phyloP scores from a whole-genome alignment of 2,797 vertebrate species.

The Neoniphon sammara region DNA sequence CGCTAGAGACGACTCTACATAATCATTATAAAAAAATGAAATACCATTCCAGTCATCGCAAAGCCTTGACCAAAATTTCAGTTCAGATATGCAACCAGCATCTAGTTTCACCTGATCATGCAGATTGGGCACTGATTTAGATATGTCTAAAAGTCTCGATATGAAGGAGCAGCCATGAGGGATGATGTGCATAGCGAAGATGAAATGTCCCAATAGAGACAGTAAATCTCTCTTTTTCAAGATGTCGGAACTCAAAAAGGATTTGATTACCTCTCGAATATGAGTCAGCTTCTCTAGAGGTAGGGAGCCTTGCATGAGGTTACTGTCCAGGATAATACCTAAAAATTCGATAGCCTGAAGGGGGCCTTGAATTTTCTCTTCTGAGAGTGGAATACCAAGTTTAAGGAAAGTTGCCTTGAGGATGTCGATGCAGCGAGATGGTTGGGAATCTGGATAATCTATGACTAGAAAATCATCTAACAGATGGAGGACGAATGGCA shows the following conservation, averaged over 20 bases:
- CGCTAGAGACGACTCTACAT: neutral
- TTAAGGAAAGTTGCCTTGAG: neutral
- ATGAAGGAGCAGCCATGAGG: neutral
- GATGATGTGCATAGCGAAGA: too few species aligned
- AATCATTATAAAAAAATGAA: neutral
- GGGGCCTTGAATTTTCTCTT: neutral
- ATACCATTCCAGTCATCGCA: neutral
- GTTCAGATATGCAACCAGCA: neutral
- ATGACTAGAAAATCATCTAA: slow-evolving; percentile 6
- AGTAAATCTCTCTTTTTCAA: neutral
- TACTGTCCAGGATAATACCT: neutral
- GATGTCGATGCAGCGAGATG: neutral
- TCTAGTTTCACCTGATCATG: neutral
- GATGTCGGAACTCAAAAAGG: too few species aligned
- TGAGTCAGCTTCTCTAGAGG: neutral
- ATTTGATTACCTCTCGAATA: neutral
- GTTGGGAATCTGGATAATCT: neutral
- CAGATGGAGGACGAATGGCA: neutral
- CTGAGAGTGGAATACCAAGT: neutral
- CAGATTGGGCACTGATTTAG: neutral
- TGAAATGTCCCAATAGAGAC: too few species aligned
- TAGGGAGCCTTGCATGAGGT: slow-evolving; percentile 1
- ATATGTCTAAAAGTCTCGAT: too few species aligned
- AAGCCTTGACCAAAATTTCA: neutral
- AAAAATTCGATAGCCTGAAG: neutral